phyloP scores from a whole-genome alignment of 1,140 invertebrate species.

The Tenebrio molitor region DNA sequence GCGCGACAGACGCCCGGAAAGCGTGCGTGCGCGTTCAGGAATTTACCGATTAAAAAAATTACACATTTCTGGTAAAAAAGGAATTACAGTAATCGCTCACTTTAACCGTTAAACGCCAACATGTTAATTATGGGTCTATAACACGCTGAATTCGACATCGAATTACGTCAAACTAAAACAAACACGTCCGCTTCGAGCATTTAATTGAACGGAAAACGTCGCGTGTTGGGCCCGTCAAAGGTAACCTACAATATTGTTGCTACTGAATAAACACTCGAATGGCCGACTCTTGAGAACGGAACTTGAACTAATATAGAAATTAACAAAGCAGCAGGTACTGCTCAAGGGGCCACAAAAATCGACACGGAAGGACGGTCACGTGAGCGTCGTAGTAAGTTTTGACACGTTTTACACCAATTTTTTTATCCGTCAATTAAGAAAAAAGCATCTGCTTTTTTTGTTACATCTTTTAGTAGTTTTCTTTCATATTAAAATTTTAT shows the following conservation, averaged over 20 bases:
- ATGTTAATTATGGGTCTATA: slow-evolving; percentile 10
- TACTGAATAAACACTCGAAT: background rate
- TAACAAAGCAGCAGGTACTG: no score
- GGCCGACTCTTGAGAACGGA: background rate
- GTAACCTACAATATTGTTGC: background rate
- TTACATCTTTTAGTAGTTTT: no score
- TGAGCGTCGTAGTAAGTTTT: no score
- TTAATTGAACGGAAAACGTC: slow-evolving; percentile 33
- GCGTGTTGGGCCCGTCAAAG: slow-evolving; percentile 14
- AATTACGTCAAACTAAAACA: slow-evolving; percentile 27
- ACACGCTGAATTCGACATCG: slow-evolving; percentile 12
- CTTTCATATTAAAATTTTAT: no score
- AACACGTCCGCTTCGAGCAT: slow-evolving; percentile 17
- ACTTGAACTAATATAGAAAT: background rate
- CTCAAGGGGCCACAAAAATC: no score
- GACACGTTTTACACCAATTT: no score
- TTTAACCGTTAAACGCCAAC: slow-evolving; percentile 4
- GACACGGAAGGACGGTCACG: no score
- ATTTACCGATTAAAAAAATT: background rate
- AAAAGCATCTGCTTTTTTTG: no score
- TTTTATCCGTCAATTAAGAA: no score
- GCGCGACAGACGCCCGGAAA: no score
- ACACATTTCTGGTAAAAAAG: no score
- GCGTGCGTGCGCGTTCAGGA: no score
- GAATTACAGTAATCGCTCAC: slow-evolving; percentile 9